phyloP scores from a whole-genome alignment of 2,888 invertebrate genomes.

The Stenchaetothrips biformis region DNA sequence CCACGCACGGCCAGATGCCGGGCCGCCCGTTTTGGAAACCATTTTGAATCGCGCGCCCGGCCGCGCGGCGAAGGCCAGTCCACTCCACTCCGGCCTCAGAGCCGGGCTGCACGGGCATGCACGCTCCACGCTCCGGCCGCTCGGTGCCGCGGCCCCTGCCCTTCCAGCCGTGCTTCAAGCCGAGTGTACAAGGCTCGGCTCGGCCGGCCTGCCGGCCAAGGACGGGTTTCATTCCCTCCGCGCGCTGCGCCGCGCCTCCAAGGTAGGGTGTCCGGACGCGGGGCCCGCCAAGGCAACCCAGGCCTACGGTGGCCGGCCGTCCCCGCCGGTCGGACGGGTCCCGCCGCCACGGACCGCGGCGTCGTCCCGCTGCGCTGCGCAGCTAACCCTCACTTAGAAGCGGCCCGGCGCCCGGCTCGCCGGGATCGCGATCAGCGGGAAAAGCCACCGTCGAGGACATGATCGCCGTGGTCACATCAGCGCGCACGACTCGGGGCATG shows the following conservation, averaged over 20 bases:
- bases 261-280: background rate
- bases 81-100: too few species aligned
- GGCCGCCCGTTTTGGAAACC: too few species aligned
- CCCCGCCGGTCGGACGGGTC: constrained; percentile 1
- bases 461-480: too few species aligned
- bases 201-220: background rate
- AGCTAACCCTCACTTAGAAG: background rate
- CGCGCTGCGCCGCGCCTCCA: background rate
- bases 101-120: too few species aligned
- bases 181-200: background rate
- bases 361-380: background rate
- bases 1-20: too few species aligned
- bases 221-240: background rate
- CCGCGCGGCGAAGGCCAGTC: too few species aligned
- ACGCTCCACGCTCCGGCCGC: too few species aligned
- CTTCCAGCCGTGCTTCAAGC: too few species aligned
- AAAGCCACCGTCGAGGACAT: background rate
- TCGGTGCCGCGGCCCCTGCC: too few species aligned
- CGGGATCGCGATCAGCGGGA: background rate
- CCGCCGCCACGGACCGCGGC: background rate
- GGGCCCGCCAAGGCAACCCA: background rate
- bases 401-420: background rate
- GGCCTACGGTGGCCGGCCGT: background rate
- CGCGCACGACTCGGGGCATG: too few species aligned
- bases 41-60: too few species aligned